A percentile compares a stretch with the other conserved stretches of the same genome.
Conservation (phyloP, 2,113 vertebrate genomes). For the Ceratotherium simum region DNA sequence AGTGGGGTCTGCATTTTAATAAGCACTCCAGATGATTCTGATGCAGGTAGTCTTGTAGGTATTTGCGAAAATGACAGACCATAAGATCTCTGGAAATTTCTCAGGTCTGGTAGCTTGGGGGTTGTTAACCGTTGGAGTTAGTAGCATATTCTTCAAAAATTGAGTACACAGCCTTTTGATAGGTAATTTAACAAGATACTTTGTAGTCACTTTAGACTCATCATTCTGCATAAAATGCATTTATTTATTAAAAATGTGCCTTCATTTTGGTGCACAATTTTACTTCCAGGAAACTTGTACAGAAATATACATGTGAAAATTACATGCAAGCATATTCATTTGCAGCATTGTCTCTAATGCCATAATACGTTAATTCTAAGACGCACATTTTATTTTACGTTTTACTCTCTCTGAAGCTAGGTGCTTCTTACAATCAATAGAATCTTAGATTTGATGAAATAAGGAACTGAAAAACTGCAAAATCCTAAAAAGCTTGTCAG, state of each 20-base stretch:
- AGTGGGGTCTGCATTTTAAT: not conserved
- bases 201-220: not conserved
- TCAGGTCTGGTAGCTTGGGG: not conserved
- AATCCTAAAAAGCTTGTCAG: not conserved
- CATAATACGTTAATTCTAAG: not conserved
- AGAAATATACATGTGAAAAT: not conserved
- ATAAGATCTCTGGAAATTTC: not conserved
- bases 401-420: not conserved
- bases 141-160: not conserved
- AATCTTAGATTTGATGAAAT: slow-evolving; percentile 46
- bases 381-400: not conserved
- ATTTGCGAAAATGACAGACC: not conserved
- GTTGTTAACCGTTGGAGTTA: not conserved
- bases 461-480: not conserved
- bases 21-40: not conserved
- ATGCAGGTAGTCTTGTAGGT: not conserved
- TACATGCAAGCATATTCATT: not conserved
- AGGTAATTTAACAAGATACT: not conserved
- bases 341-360: not conserved
- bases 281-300: not conserved
- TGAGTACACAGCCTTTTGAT: not conserved
- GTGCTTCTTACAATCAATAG: not conserved
- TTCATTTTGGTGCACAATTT: slow-evolving; percentile 32
- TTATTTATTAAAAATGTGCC: not conserved
- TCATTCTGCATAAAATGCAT: not conserved